Percentiles rank a stretch among this genome's conserved stretches.
Evolutionary conservation across 2,113 vertebrate species (phyloP).

Genomic region (Butorides virescens): DNA sequence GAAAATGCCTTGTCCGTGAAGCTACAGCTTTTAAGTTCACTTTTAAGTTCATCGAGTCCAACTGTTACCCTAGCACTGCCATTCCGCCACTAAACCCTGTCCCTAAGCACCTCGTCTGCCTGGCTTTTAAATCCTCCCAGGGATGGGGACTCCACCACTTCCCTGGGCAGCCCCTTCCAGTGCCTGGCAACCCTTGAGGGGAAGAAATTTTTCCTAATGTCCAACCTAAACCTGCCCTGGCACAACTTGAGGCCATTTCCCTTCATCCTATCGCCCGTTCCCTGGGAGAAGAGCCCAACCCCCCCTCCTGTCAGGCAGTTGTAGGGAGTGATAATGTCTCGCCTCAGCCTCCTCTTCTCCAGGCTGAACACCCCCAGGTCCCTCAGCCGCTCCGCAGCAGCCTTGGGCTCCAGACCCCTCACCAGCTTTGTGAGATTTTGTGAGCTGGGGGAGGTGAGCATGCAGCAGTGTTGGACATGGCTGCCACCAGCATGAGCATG

Average conservation of each 20-base stretch:
- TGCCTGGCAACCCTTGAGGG: background rate
- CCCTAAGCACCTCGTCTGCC: background rate
- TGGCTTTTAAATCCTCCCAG: background rate
- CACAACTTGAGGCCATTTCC: rapidly evolving
- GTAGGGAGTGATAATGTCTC: background rate
- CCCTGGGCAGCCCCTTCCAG: background rate
- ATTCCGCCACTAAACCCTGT: background rate
- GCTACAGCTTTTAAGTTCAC: background rate
- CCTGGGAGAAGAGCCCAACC: background rate
- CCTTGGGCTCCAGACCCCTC: background rate
- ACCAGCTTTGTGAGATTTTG: background rate
- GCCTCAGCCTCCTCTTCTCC: background rate
- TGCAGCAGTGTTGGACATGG: background rate
- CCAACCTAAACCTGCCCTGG: background rate
- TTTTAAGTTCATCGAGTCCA: background rate
- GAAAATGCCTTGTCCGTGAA: background rate
- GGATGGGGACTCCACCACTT: background rate
- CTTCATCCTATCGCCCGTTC: rapidly evolving
- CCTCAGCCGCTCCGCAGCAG: background rate
- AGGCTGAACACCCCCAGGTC: background rate
- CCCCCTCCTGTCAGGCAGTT: background rate
- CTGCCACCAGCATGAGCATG: background rate
- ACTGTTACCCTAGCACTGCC: background rate
- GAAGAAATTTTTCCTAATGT: background rate
- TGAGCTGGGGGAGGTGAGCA: background rate